Conservation (phyloP, 1,140 invertebrate genomes). For the Macrostomum lignano region DNA sequence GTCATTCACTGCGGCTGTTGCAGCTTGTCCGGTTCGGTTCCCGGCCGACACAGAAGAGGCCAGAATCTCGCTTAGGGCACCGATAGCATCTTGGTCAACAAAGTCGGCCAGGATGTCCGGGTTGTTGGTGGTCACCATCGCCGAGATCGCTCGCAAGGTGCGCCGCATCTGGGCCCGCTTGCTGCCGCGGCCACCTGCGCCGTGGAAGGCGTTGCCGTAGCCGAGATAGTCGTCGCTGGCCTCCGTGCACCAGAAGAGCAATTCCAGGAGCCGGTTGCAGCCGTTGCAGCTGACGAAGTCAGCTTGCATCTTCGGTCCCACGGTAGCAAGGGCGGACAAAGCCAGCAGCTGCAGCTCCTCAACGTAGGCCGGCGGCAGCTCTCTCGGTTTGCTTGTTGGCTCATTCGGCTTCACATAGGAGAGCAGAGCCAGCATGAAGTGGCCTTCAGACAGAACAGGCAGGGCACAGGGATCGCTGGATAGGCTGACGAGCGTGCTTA, state of each 20-base stretch:
- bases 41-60: neutral
- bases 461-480: constrained; percentile 15
- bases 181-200: constrained; percentile 21
- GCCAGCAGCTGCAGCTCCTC: constrained; percentile 27
- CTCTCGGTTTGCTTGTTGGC: constrained; percentile 9
- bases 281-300: constrained; percentile 26
- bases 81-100: constrained; percentile 22
- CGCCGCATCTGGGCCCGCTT: constrained; percentile 25
- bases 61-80: no score
- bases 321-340: constrained; percentile 16
- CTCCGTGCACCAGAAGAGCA: constrained; percentile 26
- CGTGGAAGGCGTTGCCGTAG: constrained; percentile 27
- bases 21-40: constrained; percentile 4
- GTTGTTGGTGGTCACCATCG: constrained; percentile 15
- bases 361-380: constrained; percentile 25
- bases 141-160: constrained; percentile 19
- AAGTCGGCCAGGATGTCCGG: no score
- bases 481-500: constrained; percentile 20
- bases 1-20: neutral
- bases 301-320: constrained; percentile 22
- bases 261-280: constrained; percentile 18
- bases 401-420: constrained; percentile 15
- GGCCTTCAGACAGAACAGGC: constrained; percentile 18
- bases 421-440: constrained; percentile 22
- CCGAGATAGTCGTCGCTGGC: constrained; percentile 24